Conservation (phyloP, 2,797 vertebrate genomes). For the Enteromius afrohamiltoni region DNA sequence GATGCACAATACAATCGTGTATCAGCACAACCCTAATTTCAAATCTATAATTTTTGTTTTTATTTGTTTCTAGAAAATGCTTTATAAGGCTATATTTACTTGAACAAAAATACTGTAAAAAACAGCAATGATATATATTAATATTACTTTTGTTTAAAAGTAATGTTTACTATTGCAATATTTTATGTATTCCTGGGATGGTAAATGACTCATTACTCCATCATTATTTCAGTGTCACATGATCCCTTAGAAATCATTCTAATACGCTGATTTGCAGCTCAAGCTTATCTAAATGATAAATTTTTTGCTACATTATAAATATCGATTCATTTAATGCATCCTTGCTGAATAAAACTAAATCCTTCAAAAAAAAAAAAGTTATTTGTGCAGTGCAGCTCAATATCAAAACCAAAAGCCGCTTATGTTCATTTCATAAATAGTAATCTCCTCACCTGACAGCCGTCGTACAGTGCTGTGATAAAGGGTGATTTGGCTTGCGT, state of each 20-base stretch:
- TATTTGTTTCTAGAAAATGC: not conserved
- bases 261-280: not conserved
- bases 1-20: too few relatives aligned
- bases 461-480: constrained; percentile 79
- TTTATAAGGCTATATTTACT: not conserved
- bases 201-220: not conserved
- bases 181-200: not conserved
- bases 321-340: too few relatives aligned
- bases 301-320: not conserved
- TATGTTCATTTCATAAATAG: not conserved
- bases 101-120: not conserved
- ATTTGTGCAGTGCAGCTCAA: not conserved
- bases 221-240: not conserved
- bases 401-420: not conserved
- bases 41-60: not conserved
- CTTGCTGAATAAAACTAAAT: too few relatives aligned
- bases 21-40: not conserved
- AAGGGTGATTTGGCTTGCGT: constrained; percentile 80
- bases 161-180: not conserved
- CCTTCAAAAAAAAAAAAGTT: not conserved
- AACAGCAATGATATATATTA: not conserved
- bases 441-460: constrained; percentile 83
- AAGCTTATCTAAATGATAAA: not conserved
- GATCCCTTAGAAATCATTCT: not conserved
- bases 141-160: too few relatives aligned